phyloP scores from a whole-genome alignment of 2,888 invertebrate species.

The Machimus rusticus region DNA sequence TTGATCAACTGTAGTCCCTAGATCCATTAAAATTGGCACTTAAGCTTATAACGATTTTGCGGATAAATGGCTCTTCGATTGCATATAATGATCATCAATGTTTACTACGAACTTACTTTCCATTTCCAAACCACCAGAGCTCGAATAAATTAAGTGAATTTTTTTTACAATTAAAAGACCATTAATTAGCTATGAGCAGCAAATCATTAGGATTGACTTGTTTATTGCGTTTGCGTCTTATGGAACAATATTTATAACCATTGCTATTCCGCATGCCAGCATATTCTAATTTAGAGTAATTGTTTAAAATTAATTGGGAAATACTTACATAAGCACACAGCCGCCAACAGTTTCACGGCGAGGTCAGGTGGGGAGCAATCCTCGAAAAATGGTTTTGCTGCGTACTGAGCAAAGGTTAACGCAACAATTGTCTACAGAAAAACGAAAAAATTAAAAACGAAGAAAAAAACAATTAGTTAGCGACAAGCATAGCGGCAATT shows the following conservation, averaged over 20 bases:
- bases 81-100: not conserved
- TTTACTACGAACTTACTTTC: not conserved
- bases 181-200: not conserved
- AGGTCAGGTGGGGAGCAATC: conserved; percentile 78
- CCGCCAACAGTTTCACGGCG: conserved; percentile 82
- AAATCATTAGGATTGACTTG: not conserved
- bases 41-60: not conserved
- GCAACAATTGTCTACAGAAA: conserved; percentile 80
- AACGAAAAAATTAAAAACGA: not conserved
- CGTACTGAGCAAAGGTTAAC: conserved; percentile 89
- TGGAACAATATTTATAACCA: not conserved
- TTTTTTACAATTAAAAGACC: no score
- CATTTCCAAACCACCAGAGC: not conserved
- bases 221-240: not conserved
- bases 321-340: conserved; percentile 82
- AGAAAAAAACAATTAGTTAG: conserved; percentile 2
- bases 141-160: no score
- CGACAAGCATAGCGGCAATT: not conserved
- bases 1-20: not conserved
- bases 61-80: not conserved
- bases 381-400: conserved; percentile 84
- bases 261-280: not conserved
- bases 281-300: not conserved
- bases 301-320: not conserved
- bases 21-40: not conserved